Evolutionary conservation across 2,888 invertebrate species (phyloP), one percentile per base, ranked within the genome.

Genomic region (Plagiodera versicolora): DNA sequence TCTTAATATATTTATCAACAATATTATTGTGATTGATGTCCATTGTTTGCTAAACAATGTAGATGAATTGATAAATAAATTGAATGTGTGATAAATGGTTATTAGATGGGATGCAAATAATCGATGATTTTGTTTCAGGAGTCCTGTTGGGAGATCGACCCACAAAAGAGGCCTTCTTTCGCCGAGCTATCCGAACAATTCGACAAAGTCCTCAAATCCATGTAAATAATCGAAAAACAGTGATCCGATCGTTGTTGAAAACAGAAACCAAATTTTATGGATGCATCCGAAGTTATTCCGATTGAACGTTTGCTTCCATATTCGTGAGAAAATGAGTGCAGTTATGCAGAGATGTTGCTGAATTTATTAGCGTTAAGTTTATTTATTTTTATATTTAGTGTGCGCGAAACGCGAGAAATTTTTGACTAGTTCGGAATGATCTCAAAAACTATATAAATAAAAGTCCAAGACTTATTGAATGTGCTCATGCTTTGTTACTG

Each of bases 161-260:
- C 89, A 0, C 77, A 87, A 2, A 87, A 87, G 55, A 81, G 90
- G 62, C 90, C 90, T 0, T 86, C 87, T 8, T 90, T 90, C 76
- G 81, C 86, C 0, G 84, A 87, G 30, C 81, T 89, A 16, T 82
- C 82, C 17, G 78, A 80, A 63, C 82, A 82, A 68, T 77, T 85
- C 49, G 81, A 80, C 56, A 83, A 84, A 69, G 79, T 83, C 62
- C 78, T 83, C 51, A 80, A 80, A 66, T 77, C 76, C 55, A 75
- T 80, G 76, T 80, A 79, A 77, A 74, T 72, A 71, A 48, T 45
- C 54, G 52, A 56, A 45, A n/a, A 39, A 17, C 62, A 57, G 24
- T 24, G 24, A 24, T 14, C n/a, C 14, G 39, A 14, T 39, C 14
- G 35, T 20, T 45, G 18, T 55, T 39, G 47, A 50, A 17, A 16